Conservation (phyloP, 2,797 vertebrate genomes). For the Fistularia tabacaria region DNA sequence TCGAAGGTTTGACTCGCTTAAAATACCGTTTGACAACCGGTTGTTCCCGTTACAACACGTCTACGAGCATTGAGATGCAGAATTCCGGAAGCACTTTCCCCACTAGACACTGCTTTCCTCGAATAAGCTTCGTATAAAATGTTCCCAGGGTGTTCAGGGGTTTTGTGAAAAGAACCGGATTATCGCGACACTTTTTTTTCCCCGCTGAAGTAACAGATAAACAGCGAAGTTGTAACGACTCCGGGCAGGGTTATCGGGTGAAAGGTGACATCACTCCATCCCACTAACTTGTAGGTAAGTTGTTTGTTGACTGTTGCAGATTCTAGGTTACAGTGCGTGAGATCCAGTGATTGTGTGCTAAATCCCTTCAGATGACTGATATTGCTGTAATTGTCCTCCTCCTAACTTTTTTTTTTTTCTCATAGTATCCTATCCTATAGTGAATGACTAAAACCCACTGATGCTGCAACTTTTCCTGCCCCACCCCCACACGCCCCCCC, state of each 20-base stretch:
- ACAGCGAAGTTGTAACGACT: slow-evolving; percentile 4
- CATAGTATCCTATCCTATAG: no score
- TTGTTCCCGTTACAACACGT: slow-evolving; percentile 12
- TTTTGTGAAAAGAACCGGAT: not conserved
- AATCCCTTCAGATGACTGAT: no score
- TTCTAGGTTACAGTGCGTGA: not conserved
- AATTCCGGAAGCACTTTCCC: slow-evolving; percentile 5
- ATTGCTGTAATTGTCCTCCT: no score
- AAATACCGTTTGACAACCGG: not conserved
- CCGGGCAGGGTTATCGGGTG: slow-evolving; percentile 42
- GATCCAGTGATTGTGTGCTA: not conserved
- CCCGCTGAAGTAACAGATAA: slow-evolving; percentile 1
- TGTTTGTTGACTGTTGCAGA: not conserved
- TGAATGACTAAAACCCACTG: no score
- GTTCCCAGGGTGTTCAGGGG: no score
- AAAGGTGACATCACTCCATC: slow-evolving; percentile 48
- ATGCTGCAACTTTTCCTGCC: no score
- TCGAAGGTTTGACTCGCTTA: slow-evolving; percentile 14
- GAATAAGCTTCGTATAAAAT: no score
- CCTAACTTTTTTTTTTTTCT: no score
- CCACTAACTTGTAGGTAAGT: slow-evolving; percentile 57
- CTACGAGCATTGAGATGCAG: slow-evolving; percentile 10
- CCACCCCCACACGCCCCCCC: no score
- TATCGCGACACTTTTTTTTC: not conserved
- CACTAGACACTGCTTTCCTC: no score